Percentiles rank a stretch among this genome's conserved stretches.
These are phyloP conservation scores for Mythimna lalbum DNA, from an alignment of 2,888 invertebrate genomes.

Conservation along the genomic window DNA sequence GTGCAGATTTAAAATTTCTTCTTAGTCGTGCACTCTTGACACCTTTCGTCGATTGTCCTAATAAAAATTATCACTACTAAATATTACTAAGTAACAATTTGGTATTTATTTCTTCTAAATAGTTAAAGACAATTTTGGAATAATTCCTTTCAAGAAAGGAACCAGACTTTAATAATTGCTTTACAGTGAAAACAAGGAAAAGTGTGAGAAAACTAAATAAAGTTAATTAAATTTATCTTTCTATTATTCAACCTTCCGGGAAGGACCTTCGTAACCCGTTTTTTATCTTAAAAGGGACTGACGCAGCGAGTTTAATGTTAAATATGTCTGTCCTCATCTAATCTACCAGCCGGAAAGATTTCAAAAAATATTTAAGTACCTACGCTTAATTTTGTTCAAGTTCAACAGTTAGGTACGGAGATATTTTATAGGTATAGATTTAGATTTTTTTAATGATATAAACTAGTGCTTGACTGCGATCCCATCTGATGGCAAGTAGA, in stretches of 20 bases:
- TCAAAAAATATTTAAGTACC: too few species aligned
- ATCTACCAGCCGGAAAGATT: neutral
- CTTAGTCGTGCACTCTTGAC: too few species aligned
- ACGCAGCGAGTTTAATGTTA: slow-evolving; percentile 16
- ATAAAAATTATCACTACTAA: neutral
- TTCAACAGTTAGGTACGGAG: too few species aligned
- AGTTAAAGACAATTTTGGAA: neutral
- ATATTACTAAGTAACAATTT: neutral
- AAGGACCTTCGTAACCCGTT: slow-evolving; percentile 8
- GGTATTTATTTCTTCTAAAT: neutral
- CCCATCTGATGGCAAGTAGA: too few species aligned
- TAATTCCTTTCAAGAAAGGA: neutral
- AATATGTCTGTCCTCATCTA: slow-evolving; percentile 4
- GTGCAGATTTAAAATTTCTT: too few species aligned
- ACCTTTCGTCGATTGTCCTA: too few species aligned
- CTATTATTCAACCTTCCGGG: slow-evolving; percentile 16
- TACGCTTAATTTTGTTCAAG: too few species aligned
- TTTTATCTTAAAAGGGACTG: slow-evolving; percentile 22
- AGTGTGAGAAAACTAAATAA: slow-evolving; percentile 23
- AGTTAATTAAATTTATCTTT: slow-evolving; percentile 35
- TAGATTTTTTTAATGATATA: too few species aligned
- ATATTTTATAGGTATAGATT: too few species aligned
- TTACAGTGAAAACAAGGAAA: slow-evolving; percentile 26
- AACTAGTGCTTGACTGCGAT: too few species aligned
- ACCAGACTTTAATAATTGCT: neutral